phyloP scores from a whole-genome alignment of 2,888 invertebrate species.

The Hemithea aestivaria region DNA sequence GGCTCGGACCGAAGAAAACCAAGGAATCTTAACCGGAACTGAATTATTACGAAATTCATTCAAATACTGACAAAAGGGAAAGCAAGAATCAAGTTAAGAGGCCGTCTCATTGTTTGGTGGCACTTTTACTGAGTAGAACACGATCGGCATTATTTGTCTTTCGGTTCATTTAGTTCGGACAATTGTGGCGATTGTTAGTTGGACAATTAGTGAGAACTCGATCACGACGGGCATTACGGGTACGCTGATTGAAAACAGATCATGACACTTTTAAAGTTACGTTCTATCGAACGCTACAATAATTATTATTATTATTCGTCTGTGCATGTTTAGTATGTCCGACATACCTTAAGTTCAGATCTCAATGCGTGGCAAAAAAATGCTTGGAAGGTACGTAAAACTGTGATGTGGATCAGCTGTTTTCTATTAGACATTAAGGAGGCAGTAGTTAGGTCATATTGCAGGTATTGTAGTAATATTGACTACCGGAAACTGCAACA shows the following conservation, averaged over 20 bases:
- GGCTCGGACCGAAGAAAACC: constrained; percentile 19
- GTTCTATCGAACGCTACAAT: too few relatives aligned
- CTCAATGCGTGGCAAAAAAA: too few relatives aligned
- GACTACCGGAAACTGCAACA: too few relatives aligned
- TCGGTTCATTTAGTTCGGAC: constrained; percentile 48
- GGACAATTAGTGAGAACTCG: constrained; percentile 50
- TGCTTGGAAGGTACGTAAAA: too few relatives aligned
- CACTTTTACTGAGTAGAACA: constrained; percentile 56
- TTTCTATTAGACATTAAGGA: too few relatives aligned
- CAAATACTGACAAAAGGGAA: constrained; percentile 58
- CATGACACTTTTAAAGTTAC: background rate
- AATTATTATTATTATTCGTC: too few relatives aligned
- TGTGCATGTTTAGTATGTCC: too few relatives aligned
- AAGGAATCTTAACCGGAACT: constrained; percentile 38
- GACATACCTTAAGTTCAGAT: too few relatives aligned
- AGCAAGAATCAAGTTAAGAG: constrained; percentile 60
- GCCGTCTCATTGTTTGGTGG: constrained; percentile 55
- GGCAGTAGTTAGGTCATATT: too few relatives aligned
- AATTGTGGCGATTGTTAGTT: constrained; percentile 59
- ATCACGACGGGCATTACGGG: constrained; percentile 32
- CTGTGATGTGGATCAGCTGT: too few relatives aligned
- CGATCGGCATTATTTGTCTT: constrained; percentile 54
- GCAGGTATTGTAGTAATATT: too few relatives aligned
- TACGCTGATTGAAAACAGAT: constrained; percentile 5
- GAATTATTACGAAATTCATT: constrained; percentile 43